Evolutionary conservation across 1,140 invertebrate genomes (phyloP), one percentile per base, ranked within the genome.

Genomic region (Ectropis grisescens): DNA sequence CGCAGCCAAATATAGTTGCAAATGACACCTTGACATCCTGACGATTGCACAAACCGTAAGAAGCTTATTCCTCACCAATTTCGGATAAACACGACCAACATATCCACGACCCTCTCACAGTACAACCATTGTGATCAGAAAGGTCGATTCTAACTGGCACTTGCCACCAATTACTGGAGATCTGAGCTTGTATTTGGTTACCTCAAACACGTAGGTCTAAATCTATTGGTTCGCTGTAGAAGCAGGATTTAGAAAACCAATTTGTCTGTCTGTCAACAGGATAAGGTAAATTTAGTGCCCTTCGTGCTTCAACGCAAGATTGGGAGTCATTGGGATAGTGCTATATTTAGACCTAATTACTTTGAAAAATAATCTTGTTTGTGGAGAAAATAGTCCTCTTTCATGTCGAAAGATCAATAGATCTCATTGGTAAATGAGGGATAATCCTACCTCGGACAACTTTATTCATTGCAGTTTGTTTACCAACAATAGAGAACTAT

Each of bases 181-280:
- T n/a, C n/a, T n/a, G n/a, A n/a, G n/a, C n/a, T n/a, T n/a, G n/a
- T n/a, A n/a, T n/a, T n/a, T n/a, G n/a, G n/a, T n/a, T n/a, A n/a
- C n/a, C n/a, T n/a, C n/a, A n/a, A n/a, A n/a, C n/a, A n/a, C n/a
- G n/a, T n/a, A n/a, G n/a, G n/a, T n/a, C n/a, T n/a, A n/a, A n/a
- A n/a, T n/a, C n/a, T n/a, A n/a, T n/a, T n/a, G n/a, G n/a, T n/a
- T n/a, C n/a, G n/a, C n/a, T n/a, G n/a, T n/a, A n/a, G n/a, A n/a
- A n/a, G n/a, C 15, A 19, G 37, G 35, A 41, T 51, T 56, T 47
- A 53, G 59, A 48, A 59, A 58, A 54, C 48, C 40, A 58, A 70
- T 70, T 59, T 67, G 53, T 69, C 53, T 49, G 50, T 64, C 60
- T 64, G 66, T 74, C 69, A 70, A 41, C 56, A 40, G 34, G 46